Evolutionary conservation across 2,888 invertebrate genomes (phyloP).

Genomic region (Drosophila melanosoma): DNA sequence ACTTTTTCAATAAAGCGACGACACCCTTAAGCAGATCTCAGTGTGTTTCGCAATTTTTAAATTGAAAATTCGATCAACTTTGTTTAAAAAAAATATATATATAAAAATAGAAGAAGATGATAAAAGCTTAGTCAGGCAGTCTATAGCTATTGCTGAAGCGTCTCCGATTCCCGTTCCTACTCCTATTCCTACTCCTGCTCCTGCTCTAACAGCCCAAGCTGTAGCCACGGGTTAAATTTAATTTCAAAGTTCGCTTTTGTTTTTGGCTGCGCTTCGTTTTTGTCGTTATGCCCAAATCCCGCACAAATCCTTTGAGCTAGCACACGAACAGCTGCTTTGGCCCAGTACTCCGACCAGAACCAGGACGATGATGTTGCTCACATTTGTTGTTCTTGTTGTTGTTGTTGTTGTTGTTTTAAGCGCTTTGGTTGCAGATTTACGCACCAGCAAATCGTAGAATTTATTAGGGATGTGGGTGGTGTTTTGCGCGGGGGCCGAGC

Average conservation of each 20-base stretch:
- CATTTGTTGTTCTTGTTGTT: slow-evolving; percentile 28
- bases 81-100: slow-evolving; percentile 26
- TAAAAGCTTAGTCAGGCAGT: slow-evolving; percentile 52
- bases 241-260: slow-evolving; percentile 72
- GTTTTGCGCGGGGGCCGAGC: slow-evolving; percentile 1
- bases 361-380: slow-evolving; percentile 18
- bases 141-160: slow-evolving; percentile 12
- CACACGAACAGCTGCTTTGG: slow-evolving; percentile 79
- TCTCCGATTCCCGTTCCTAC: neutral
- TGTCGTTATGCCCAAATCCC: slow-evolving; percentile 79
- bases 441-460: slow-evolving; percentile 78
- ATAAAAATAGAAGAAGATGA: neutral
- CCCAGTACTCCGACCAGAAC: slow-evolving; percentile 22
- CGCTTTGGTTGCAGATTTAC: slow-evolving; percentile 78
- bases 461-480: slow-evolving; percentile 51
- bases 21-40: slow-evolving; percentile 7
- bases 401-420: slow-evolving; percentile 61
- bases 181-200: neutral
- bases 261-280: slow-evolving; percentile 66
- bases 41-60: slow-evolving; percentile 54
- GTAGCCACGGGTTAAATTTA: slow-evolving; percentile 73
- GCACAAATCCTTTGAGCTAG: slow-evolving; percentile 80
- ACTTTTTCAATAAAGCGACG: slow-evolving; percentile 53
- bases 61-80: slow-evolving; percentile 62
- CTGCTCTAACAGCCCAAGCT: slow-evolving; percentile 15